Evolutionary conservation across 1,140 invertebrate species (phyloP).

Genomic region (Periplaneta americana): DNA sequence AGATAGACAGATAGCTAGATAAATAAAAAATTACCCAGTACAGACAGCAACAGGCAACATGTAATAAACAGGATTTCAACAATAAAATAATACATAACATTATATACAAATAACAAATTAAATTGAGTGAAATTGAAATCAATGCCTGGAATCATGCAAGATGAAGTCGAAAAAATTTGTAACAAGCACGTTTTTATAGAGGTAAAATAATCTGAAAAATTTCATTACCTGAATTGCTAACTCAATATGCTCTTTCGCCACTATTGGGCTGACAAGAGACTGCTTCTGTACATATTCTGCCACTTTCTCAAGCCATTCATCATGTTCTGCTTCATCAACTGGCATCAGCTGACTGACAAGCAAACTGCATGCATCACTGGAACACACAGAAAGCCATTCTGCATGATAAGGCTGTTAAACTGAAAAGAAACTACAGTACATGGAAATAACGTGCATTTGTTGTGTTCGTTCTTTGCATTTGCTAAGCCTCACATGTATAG

Average conservation of each 20-base stretch:
- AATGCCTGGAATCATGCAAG: background rate
- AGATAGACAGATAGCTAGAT: no score
- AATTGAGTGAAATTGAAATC: background rate
- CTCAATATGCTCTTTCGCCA: slow-evolving; percentile 66
- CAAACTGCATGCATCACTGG: slow-evolving; percentile 53
- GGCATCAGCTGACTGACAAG: slow-evolving; percentile 49
- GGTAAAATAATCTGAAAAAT: slow-evolving; percentile 2
- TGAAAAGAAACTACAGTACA: background rate
- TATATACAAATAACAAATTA: background rate
- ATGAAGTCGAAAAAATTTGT: no score
- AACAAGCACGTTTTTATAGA: background rate
- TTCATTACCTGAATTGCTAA: slow-evolving; percentile 56
- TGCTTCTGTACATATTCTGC: slow-evolving; percentile 66
- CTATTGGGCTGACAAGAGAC: slow-evolving; percentile 57
- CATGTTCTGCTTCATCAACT: slow-evolving; percentile 43
- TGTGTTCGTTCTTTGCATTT: slow-evolving; percentile 1
- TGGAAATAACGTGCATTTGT: no score
- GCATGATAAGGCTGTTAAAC: background rate
- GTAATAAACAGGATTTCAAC: no score
- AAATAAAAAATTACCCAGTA: no score
- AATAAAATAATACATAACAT: slow-evolving; percentile 24
- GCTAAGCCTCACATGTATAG: slow-evolving; percentile 9
- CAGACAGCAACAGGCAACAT: no score
- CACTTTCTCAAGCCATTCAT: slow-evolving; percentile 54
- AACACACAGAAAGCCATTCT: slow-evolving; percentile 20